Evolutionary conservation across 2,888 invertebrate species (phyloP), one percentile per base, ranked within the genome.

Genomic region (Allygus modestus): DNA sequence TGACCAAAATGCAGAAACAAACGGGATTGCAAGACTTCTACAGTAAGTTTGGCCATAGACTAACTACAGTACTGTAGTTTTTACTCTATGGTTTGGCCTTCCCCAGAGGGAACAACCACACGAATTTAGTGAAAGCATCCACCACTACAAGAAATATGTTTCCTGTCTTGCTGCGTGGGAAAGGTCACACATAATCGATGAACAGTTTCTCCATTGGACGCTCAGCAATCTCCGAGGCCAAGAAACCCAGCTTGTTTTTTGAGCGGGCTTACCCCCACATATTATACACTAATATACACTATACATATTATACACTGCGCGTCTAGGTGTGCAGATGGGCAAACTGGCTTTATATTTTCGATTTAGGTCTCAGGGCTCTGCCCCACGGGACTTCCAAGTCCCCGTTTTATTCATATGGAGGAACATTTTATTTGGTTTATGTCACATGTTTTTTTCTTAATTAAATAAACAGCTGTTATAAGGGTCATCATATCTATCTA

Each of bases 1-100:
- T 65, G 9, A 28, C 73, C 83, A 54, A 83, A 83, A n/a, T 83
- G 46, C n/a, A 51, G 73, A 20, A 83, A 83, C 2, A 83, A 15
- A 17, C 12, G 9, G 31, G 17, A n/a, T n/a, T 58, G 9, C 12
- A 31, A 17, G 28, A 9, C 9, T 20, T 54, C 11, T 0, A 31
- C 54, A 17, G 81, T 81, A 15, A 54, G 31, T 26, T 23, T 0
- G 54, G 81, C n/a, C n/a, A n/a, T n/a, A n/a, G n/a, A n/a, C n/a
- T n/a, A n/a, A n/a, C n/a, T n/a, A n/a, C n/a, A n/a, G 1, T 11
- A 73, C 73, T 31, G 83, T 51, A 54, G 26, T 71, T 20, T n/a
- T n/a, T n/a, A n/a, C n/a, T n/a, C n/a, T n/a, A n/a, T n/a, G n/a
- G n/a, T n/a, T n/a, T n/a, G n/a, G n/a, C n/a, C n/a, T n/a, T n/a